Percentiles rank a stretch among this genome's conserved stretches.
Evolutionary conservation across 2,888 invertebrate genomes (phyloP).

Genomic region (Alentia gelatinosa): DNA sequence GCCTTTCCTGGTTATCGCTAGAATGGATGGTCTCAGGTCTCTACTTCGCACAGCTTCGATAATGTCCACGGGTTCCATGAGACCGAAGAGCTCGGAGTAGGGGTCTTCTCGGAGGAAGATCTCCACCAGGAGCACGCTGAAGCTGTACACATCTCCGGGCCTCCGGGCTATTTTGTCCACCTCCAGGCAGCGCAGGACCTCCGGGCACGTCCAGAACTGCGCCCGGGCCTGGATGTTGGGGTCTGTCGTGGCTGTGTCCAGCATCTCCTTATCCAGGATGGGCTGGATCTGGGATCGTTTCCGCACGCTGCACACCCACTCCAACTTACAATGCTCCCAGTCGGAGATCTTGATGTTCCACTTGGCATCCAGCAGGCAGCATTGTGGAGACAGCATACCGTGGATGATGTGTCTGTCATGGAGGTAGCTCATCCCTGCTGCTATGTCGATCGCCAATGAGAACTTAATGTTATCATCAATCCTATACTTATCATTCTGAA

Average conservation of each 20-base stretch:
- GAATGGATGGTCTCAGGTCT: slow-evolving; percentile 68
- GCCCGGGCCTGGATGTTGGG: slow-evolving; percentile 56
- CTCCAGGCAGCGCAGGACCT: slow-evolving; percentile 58
- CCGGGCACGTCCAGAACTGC: slow-evolving; percentile 66
- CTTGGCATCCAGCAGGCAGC: slow-evolving; percentile 73
- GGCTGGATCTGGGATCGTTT: neutral
- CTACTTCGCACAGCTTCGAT: slow-evolving; percentile 65
- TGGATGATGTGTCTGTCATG: slow-evolving; percentile 74
- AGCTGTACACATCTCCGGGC: slow-evolving; percentile 66
- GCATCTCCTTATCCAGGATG: neutral
- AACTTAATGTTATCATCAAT: slow-evolving; percentile 73
- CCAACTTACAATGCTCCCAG: slow-evolving; percentile 72
- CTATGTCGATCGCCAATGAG: slow-evolving; percentile 70
- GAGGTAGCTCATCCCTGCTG: slow-evolving; percentile 72
- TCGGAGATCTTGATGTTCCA: slow-evolving; percentile 77
- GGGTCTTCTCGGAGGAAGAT: slow-evolving; percentile 69
- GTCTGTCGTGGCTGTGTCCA: neutral
- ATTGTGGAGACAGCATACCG: slow-evolving; percentile 71
- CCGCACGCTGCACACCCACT: neutral
- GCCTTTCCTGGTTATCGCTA: slow-evolving; percentile 62
- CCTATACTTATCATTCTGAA: slow-evolving; percentile 72
- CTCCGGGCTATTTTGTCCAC: neutral
- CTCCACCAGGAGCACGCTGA: slow-evolving; percentile 67
- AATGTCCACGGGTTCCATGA: slow-evolving; percentile 62
- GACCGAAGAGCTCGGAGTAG: slow-evolving; percentile 60